Percentiles rank a stretch among this genome's conserved stretches.
Evolutionary conservation across 1,140 invertebrate species (phyloP).

Genomic region (Zaprionus taronus): DNA sequence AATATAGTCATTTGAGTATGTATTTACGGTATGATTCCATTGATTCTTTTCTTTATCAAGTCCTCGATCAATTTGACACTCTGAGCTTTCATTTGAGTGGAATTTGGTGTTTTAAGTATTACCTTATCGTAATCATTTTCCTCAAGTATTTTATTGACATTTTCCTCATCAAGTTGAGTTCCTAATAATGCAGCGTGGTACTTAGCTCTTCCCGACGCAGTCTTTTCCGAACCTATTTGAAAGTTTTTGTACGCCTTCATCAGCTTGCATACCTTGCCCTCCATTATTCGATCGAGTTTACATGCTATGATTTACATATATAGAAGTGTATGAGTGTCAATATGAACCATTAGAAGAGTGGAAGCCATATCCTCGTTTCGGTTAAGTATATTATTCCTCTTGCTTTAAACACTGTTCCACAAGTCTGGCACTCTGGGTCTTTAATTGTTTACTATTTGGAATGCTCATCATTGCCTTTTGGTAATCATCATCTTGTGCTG

Average conservation of each 20-base stretch:
- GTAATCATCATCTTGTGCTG: constrained; percentile 57
- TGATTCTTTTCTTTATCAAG: no score
- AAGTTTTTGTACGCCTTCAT: no score
- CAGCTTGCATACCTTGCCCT: no score
- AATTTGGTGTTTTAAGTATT: constrained; percentile 65
- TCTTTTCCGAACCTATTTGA: constrained; percentile 20
- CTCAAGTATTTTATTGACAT: no score
- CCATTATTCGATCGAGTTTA: no score
- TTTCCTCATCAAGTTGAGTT: neutral
- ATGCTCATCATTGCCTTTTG: constrained; percentile 64
- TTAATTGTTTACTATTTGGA: constrained; percentile 78
- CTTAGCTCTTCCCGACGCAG: constrained; percentile 22
- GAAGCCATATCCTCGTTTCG: neutral
- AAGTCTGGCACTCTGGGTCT: constrained; percentile 68
- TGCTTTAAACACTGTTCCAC: constrained; percentile 32
- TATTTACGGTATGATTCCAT: neutral
- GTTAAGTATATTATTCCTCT: neutral
- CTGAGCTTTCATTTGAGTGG: constrained; percentile 71
- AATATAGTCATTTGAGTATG: no score
- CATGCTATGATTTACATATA: no score
- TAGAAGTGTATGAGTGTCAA: neutral
- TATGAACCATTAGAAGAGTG: neutral
- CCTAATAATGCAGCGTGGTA: constrained; percentile 64
- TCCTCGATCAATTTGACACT: constrained; percentile 69
- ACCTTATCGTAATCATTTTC: no score